Base-by-base conservation (phyloP, 1,140 invertebrate species). In the Battus philenor region DNA sequence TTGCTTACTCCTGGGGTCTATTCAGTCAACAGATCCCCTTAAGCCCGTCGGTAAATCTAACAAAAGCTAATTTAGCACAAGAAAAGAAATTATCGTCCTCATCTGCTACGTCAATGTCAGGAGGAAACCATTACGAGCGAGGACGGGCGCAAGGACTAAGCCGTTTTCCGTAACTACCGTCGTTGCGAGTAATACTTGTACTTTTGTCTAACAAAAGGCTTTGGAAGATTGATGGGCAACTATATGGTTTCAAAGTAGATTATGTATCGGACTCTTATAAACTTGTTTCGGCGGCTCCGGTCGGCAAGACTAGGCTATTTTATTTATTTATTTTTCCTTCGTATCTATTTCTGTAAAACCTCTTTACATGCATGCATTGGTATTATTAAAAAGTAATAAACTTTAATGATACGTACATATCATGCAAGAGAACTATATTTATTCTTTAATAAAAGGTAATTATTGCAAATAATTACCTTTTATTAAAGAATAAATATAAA, bases 101-200 rank as follows among this genome's bases (percentile, higher is more conserved):
- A 50, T 38, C 46, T 29, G 46, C 29, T 34, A 17, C 12, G 15
- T 50, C 56, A 54, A 54, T 54, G 47, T 27, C 38, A 54, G 43
- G 8, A 52, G 56, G 56, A 59, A 59, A 54, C 56, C 45, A 59
- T 59, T 59, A 49, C 12, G 36, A 10, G 33, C 49, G 47, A 54
- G 47, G 48, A 48, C 45, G 44, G 31, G 20, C 22, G 17, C 56
- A 50, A 59, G 56, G 56, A 50, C 45, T 16, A 6, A n/a, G 17
- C 18, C 30, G 41, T 59, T 59, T 54, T 59, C 56, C 56, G 51
- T 46, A 52, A 55, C 29, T 39, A 26, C 36, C 2, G 17, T 26
- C 36, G 22, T 29, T 10, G 29, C 13, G 12, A 18, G 6, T n/a
- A 30, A 13, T 26, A 18, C 13, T 39, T 20, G 32, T 38, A 26